These are phyloP conservation scores for Spea bombifrons DNA, from an alignment of 2,113 vertebrate genomes.

Conservation along the genomic window DNA sequence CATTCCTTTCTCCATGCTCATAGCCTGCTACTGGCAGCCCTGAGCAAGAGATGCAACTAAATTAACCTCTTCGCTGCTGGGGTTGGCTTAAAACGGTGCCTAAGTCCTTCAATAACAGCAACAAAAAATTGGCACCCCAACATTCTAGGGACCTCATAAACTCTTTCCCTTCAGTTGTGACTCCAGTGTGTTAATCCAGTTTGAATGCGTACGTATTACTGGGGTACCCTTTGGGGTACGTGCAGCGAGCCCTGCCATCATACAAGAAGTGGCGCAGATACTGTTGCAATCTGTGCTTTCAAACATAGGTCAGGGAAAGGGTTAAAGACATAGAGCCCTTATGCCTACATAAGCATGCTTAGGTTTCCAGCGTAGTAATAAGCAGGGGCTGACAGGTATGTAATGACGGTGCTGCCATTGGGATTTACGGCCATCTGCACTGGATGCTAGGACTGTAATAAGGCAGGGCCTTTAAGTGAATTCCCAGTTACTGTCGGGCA, in stretches of 20 bases:
- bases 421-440: conserved; percentile 23
- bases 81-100: background rate
- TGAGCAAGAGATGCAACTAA: background rate
- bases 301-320: too few species aligned
- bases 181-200: too few species aligned
- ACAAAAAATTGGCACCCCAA: background rate
- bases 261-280: too few species aligned
- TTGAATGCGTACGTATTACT: too few species aligned
- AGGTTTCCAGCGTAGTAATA: background rate
- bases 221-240: too few species aligned
- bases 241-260: background rate
- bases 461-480: conserved; percentile 62
- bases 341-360: background rate
- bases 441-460: conserved; percentile 50
- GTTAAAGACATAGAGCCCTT: too few species aligned
- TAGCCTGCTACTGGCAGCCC: conserved; percentile 4
- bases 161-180: too few species aligned
- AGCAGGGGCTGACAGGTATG: background rate
- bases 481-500: conserved; percentile 60
- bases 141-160: too few species aligned
- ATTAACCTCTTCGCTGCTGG: background rate
- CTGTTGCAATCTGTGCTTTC: too few species aligned
- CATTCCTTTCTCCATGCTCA: conserved; percentile 41
- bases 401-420: conserved; percentile 2
- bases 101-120: background rate